Evolutionary conservation across 2,113 vertebrate species (phyloP).

Genomic region (Grammatotria lemairii): DNA sequence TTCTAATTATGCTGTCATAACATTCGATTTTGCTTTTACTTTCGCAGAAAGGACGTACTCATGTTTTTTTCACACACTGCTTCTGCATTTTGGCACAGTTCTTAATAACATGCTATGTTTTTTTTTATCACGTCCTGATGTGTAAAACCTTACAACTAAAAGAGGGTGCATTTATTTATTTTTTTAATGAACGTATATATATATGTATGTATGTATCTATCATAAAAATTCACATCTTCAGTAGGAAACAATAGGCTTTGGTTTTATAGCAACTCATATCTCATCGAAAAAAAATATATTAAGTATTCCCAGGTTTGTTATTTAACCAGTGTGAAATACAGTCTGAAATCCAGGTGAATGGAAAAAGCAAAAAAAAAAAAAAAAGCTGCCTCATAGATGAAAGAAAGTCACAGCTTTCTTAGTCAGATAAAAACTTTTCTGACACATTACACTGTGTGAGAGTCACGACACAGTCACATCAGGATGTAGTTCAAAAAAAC

Average conservation of each 20-base stretch:
- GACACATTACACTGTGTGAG: neutral
- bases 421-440: neutral
- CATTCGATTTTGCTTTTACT: neutral
- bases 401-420: neutral
- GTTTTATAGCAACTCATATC: neutral
- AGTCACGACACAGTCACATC: neutral
- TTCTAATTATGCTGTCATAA: neutral
- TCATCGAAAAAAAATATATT: rapidly evolving
- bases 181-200: neutral
- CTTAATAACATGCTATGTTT: neutral
- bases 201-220: neutral
- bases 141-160: neutral
- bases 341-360: neutral
- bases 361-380: neutral
- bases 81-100: neutral
- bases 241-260: neutral
- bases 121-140: neutral
- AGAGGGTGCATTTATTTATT: neutral
- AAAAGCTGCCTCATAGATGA: neutral
- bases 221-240: neutral
- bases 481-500: neutral
- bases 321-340: neutral
- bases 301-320: neutral
- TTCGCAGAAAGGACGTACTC: neutral
- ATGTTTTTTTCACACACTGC: neutral